Evolutionary conservation across 2,888 invertebrate genomes (phyloP), one percentile per base, ranked within the genome.

Genomic region (Epistrophe eligans): DNA sequence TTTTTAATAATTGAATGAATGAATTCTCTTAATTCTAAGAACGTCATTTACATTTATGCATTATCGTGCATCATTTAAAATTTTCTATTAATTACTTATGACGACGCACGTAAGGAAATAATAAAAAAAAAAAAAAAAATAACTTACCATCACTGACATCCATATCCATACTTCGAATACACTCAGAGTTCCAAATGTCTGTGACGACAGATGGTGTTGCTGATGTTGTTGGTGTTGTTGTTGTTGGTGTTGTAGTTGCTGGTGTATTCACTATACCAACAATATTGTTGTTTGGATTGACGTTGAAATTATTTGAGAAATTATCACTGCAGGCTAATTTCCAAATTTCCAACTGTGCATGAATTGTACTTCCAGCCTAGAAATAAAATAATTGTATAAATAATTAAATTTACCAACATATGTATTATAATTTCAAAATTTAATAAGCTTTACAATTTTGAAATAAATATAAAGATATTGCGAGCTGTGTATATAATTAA

Each of bases 281-380:
- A 76, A 19, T 87, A 72, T 70, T 89, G 32, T 71, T 83, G 28
- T 74, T 83, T 45, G 43, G 77, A 76, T 80, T 81, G 50, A 72
- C 64, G 58, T 80, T 79, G 90, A 91, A 55, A 91, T 91, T 57
- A 90, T 90, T 57, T 92, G 92, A 93, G 92, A 94, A 91, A 93
- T 95, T 93, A 92, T 95, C 94, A 88, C 95, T 94, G 89, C 95
- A 94, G 10, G 97, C 97, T 82, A 96, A 96, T 93, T 97, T 97
- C 98, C 98, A 98, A 90, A 98, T 97, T 93, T 98, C 98, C 91
- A 98, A 93, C 91, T 97, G 97, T 35, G 98, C 97, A 92, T 96
- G 96, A 88, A 98, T 93, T 90, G 96, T 96, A 91, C 96, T 96
- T 64, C 98, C 98, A 91, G 96, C 96, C 97, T 97, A 71, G 48